Evolutionary conservation across 1,140 invertebrate genomes (phyloP).

Genomic region (Calliphora vicina): DNA sequence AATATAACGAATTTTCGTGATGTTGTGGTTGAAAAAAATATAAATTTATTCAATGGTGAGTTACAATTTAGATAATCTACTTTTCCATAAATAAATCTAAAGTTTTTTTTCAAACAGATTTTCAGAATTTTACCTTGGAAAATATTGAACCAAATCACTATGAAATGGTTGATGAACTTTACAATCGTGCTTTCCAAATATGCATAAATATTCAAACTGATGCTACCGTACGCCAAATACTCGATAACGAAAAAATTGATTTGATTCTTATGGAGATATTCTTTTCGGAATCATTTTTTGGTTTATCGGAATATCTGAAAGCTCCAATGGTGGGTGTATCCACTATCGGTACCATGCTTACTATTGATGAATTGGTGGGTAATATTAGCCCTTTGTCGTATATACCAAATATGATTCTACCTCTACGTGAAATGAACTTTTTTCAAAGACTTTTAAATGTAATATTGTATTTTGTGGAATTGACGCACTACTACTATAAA

Average conservation of each 20-base stretch:
- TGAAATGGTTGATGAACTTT: conserved; percentile 29
- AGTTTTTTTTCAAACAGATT: no score
- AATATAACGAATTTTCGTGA: conserved; percentile 53
- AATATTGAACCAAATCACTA: not conserved
- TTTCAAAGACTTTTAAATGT: conserved; percentile 1
- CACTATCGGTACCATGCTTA: conserved; percentile 50
- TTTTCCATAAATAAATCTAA: no score
- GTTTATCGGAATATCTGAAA: conserved; percentile 52
- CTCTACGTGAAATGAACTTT: conserved; percentile 37
- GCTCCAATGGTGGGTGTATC: conserved; percentile 56
- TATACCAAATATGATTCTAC: conserved; percentile 55
- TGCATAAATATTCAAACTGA: conserved; percentile 37
- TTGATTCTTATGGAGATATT: conserved; percentile 54
- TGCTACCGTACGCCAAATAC: conserved; percentile 26
- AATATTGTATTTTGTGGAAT: not conserved
- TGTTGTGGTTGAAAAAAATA: conserved; percentile 44
- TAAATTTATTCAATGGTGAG: conserved; percentile 45
- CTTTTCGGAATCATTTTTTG: conserved; percentile 53
- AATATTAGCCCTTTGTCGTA: conserved; percentile 57
- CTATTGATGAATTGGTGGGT: conserved; percentile 56
- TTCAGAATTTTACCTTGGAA: not conserved
- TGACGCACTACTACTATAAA: not conserved
- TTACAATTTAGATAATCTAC: no score
- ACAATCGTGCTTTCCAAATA: conserved; percentile 21
- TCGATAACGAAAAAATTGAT: conserved; percentile 50